phyloP scores from a whole-genome alignment of 2,113 vertebrate genomes.

The Steatornis caripensis region DNA sequence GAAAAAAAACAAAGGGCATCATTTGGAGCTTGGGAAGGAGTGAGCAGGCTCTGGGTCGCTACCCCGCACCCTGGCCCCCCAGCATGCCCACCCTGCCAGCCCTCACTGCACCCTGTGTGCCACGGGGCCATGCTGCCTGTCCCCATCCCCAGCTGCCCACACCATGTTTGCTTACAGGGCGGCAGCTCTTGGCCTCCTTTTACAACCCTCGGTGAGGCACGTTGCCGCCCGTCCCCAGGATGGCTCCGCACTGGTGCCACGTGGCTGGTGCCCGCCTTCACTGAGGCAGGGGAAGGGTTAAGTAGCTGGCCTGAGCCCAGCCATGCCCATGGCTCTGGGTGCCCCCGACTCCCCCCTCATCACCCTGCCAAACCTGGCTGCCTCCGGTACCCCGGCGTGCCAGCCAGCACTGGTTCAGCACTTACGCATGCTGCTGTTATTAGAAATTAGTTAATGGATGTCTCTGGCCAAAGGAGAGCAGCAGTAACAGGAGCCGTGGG shows the following conservation, averaged over 20 bases:
- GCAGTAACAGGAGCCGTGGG: constrained; percentile 17
- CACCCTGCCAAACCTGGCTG: constrained; percentile 31
- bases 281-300: neutral
- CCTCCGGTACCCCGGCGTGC: neutral
- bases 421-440: constrained; percentile 56
- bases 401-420: constrained; percentile 46
- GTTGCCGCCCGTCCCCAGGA: accelerated
- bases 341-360: neutral
- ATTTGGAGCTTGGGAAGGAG: neutral
- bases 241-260: neutral
- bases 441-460: constrained; percentile 57
- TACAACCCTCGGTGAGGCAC: accelerated
- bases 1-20: neutral
- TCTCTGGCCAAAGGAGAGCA: neutral
- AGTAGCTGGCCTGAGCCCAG: neutral
- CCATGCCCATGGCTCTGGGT: neutral
- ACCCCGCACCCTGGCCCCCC: accelerated
- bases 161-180: neutral
- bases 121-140: accelerated
- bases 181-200: neutral
- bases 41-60: neutral
- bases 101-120: accelerated
- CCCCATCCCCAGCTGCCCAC: neutral
- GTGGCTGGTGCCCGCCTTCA: neutral
- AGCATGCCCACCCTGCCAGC: accelerated